phyloP scores from a whole-genome alignment of 2,113 vertebrate genomes.

The Trichechus manatus region DNA sequence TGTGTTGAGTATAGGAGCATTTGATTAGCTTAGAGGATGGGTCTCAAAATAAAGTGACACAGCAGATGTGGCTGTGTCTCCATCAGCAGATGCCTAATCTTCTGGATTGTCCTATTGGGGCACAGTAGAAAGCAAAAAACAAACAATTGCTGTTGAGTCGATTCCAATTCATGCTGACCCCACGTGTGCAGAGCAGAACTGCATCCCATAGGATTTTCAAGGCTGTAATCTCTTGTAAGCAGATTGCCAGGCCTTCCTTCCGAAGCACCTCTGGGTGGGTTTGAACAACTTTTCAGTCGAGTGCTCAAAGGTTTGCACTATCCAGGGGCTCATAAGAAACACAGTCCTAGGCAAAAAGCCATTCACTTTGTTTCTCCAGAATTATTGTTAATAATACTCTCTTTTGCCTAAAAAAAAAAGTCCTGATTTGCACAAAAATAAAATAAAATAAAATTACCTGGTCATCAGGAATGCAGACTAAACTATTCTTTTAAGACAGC shows the following conservation, averaged over 20 bases:
- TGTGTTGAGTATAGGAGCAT: background rate
- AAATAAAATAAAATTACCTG: background rate
- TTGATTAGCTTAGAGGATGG: background rate
- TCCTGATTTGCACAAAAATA: background rate
- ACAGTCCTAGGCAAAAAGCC: background rate
- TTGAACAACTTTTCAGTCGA: too few species aligned
- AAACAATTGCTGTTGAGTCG: too few species aligned
- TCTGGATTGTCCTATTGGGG: background rate
- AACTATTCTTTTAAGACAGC: background rate
- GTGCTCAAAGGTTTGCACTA: too few species aligned
- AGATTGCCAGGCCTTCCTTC: too few species aligned
- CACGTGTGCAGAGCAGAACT: background rate
- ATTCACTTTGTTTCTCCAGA: background rate
- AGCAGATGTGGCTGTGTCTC: background rate
- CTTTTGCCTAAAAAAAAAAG: background rate
- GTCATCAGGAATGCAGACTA: background rate
- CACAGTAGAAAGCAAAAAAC: too few species aligned
- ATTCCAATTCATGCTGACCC: background rate
- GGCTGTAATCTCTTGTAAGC: background rate
- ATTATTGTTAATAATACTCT: background rate
- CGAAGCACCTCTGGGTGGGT: too few species aligned
- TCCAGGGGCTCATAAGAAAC: background rate
- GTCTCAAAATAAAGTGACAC: background rate
- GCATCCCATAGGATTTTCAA: background rate
- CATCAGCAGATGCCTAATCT: background rate